Evolutionary conservation across 2,113 vertebrate species (phyloP), one percentile per base, ranked within the genome.

Genomic region (Orientallactaga bullata): DNA sequence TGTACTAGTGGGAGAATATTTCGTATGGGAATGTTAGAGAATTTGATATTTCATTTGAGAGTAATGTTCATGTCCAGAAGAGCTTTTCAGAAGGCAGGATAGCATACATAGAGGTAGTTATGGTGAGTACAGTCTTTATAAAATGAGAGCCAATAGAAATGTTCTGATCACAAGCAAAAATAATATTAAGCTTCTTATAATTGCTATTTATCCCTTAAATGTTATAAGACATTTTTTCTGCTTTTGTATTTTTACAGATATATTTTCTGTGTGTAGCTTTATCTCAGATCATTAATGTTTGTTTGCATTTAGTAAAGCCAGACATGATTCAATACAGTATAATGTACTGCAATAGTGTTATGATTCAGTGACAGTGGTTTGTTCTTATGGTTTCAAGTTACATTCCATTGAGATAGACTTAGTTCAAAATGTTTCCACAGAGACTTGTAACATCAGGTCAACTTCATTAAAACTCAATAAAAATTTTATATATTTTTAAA

Each of bases 241-340:
- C 37, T 94, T 85, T 90, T 88, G 47, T 17, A 71, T 78, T 76
- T 82, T 21, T 15, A 58, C 28, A 42, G 17, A 28, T 61, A 71
- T 7, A 77, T 55, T 87, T 26, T 76, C 5, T 90, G 37, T 69
- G 1, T 90, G 60, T 92, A 63, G 9, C 2, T 94, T 94, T 81
- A 88, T 69, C 30, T 86, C 24, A 88, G 47, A 51, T 94, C 58
- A 85, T 82, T 94, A 77, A 3, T 93, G 82, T 78, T 73, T 90
- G 58, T 78, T 92, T 93, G 79, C 30, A 85, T 92, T 95, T 92
- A 85, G 88, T 92, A 88, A 95, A 95, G 60, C 37, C 55, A 90
- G 65, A 30, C 15, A n/a, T 66, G 23, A 65, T 95, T 90, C 68
- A 81, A 89, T 58, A 78, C 0, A 24, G 58, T 85, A 11, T 30